These are phyloP conservation scores for Calameuta idolon DNA, from an alignment of 2,888 invertebrate species.

Conservation along the genomic window DNA sequence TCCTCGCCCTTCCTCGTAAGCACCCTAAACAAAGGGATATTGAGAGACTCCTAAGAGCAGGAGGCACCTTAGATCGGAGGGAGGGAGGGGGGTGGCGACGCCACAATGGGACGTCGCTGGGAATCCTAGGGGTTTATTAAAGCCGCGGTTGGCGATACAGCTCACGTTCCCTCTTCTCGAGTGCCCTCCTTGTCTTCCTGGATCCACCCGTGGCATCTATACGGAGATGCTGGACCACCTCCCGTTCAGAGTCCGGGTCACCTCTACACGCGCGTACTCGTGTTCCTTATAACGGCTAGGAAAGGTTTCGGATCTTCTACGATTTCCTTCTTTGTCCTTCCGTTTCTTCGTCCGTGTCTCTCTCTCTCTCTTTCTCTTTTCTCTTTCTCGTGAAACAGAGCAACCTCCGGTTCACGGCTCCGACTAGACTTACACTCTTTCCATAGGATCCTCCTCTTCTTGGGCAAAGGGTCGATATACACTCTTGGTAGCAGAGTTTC, in stretches of 20 bases:
- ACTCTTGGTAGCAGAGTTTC: not conserved
- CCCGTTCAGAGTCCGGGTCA: conserved; percentile 6
- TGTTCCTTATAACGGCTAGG: conserved; percentile 5
- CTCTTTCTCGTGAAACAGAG: not conserved
- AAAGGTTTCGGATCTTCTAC: not conserved
- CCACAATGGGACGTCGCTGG: conserved; percentile 61
- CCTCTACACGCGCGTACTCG: conserved; percentile 7
- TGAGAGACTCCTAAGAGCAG: conserved; percentile 53
- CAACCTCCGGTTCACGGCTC: not conserved
- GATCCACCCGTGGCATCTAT: conserved; percentile 11
- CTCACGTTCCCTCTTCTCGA: conserved; percentile 61
- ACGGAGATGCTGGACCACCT: not conserved
- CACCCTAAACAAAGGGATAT: conserved; percentile 64
- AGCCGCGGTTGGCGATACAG: conserved; percentile 64
- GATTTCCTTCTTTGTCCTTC: not conserved
- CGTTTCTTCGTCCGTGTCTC: conserved; percentile 23
- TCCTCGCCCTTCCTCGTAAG: conserved; percentile 58
- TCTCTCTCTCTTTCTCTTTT: conserved; percentile 13
- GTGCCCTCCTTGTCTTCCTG: conserved; percentile 36
- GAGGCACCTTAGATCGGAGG: conserved; percentile 48
- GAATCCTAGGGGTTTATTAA: conserved; percentile 65
- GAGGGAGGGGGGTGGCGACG: conserved; percentile 40
- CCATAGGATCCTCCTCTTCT: not conserved
- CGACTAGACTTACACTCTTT: not conserved
- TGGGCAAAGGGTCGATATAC: not conserved